Evolutionary conservation across 2,888 invertebrate genomes (phyloP).

Genomic region (Papilio elwesi): DNA sequence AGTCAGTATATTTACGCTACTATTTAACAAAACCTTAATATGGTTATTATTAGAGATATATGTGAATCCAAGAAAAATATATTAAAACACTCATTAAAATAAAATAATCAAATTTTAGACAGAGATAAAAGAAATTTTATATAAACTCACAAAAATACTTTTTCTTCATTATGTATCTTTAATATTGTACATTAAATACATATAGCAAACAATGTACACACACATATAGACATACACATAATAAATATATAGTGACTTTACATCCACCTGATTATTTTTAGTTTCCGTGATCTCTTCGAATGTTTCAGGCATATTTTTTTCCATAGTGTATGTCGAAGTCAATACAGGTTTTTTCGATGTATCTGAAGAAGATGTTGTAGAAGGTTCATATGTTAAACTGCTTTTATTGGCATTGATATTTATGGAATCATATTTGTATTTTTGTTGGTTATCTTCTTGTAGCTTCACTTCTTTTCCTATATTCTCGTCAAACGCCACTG

Average conservation of each 20-base stretch:
- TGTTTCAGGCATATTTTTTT: conserved; percentile 45
- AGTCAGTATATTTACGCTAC: conserved; percentile 12
- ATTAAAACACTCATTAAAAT: conserved; percentile 8
- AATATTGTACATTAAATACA: conserved; percentile 69
- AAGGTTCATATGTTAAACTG: not conserved
- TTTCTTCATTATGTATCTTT: conserved; percentile 60
- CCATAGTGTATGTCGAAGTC: conserved; percentile 39
- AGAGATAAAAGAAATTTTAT: too few species aligned
- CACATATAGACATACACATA: conserved; percentile 72
- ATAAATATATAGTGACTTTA: conserved; percentile 75
- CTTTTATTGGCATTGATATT: not conserved
- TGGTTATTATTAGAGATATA: not conserved
- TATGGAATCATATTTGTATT: not conserved
- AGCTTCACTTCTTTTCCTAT: not conserved
- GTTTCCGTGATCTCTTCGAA: conserved; percentile 58
- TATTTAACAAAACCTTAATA: not conserved
- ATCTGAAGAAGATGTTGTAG: not conserved
- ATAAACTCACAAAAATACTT: conserved; percentile 60
- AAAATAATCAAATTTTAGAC: conserved; percentile 4
- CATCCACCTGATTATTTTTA: conserved; percentile 73
- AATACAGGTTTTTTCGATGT: conserved; percentile 35
- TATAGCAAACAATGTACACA: conserved; percentile 72
- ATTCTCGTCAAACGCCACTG: not conserved
- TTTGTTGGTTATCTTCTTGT: not conserved
- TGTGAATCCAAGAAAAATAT: not conserved